phyloP scores from a whole-genome alignment of 2,888 invertebrate genomes.

The Acronicta alni region DNA sequence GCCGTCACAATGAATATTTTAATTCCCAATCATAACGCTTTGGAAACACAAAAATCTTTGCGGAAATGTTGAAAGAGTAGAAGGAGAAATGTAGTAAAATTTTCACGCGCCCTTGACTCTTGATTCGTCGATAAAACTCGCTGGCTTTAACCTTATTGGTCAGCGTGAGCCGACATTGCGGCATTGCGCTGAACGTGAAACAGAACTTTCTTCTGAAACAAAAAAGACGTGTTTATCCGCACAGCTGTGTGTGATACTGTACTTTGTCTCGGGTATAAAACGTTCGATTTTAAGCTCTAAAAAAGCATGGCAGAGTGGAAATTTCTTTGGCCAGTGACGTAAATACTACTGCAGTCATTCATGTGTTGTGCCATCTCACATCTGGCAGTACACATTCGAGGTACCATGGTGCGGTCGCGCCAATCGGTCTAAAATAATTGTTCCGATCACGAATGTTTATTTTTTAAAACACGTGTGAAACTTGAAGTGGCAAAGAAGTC shows the following conservation, averaged over 20 bases:
- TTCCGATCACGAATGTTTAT: constrained; percentile 28
- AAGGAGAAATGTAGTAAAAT: constrained; percentile 39
- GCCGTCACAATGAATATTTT: constrained; percentile 29
- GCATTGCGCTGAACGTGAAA: constrained; percentile 55
- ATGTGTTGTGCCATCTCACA: constrained; percentile 52
- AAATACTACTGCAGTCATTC: constrained; percentile 58
- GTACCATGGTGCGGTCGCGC: constrained; percentile 51
- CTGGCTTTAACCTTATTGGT: constrained; percentile 51
- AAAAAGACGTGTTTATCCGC: constrained; percentile 43
- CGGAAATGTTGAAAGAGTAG: constrained; percentile 33
- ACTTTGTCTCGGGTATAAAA: constrained; percentile 13
- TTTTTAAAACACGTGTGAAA: constrained; percentile 29
- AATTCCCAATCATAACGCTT: constrained; percentile 29
- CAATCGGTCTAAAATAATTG: constrained; percentile 33
- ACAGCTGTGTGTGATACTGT: constrained; percentile 40
- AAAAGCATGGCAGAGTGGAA: constrained; percentile 14
- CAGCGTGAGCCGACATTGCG: constrained; percentile 47
- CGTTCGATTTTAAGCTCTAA: constrained; percentile 32
- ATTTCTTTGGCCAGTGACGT: constrained; percentile 25
- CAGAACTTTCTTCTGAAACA: constrained; percentile 56
- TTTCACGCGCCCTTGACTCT: constrained; percentile 54
- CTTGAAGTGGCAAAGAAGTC: constrained; percentile 25
- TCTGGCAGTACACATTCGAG: constrained; percentile 53
- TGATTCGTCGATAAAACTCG: constrained; percentile 58
- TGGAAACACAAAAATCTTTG: constrained; percentile 14